Conservation (phyloP, 2,888 invertebrate genomes). For the Mystacides longicornis region DNA sequence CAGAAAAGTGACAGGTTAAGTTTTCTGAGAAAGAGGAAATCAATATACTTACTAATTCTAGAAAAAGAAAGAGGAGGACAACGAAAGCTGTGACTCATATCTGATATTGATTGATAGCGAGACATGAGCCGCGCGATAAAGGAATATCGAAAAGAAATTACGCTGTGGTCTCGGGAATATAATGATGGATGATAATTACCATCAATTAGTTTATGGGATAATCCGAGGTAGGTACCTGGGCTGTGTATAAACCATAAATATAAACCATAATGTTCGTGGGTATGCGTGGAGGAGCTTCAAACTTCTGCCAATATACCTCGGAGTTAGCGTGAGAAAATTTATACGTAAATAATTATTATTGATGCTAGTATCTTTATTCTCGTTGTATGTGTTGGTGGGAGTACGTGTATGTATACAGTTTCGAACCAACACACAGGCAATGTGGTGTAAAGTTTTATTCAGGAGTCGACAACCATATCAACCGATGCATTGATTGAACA, state of each 20-base stretch:
- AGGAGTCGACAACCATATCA: not conserved
- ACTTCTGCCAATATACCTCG: not conserved
- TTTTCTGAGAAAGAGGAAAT: too few species aligned
- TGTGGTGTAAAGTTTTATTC: not conserved
- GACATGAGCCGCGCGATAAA: too few species aligned
- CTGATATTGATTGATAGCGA: too few species aligned
- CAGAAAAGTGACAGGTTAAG: too few species aligned
- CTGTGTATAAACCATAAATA: not conserved
- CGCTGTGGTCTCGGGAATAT: not conserved
- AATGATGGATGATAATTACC: not conserved
- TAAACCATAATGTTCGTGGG: not conserved
- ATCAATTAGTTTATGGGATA: not conserved
- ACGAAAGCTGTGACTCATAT: too few species aligned
- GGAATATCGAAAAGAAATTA: too few species aligned
- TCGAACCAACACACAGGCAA: constrained; percentile 3
- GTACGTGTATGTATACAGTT: too few species aligned
- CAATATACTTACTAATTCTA: too few species aligned
- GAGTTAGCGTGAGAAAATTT: constrained; percentile 45
- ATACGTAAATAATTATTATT: constrained; percentile 36
- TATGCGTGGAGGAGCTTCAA: not conserved
- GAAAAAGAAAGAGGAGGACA: too few species aligned
- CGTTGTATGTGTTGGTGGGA: too few species aligned
- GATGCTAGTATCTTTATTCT: constrained; percentile 24
- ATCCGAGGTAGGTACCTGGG: not conserved
- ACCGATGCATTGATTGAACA: too few species aligned